Conservation (phyloP, 2,888 invertebrate species). For the Diadegma fenestrale region DNA sequence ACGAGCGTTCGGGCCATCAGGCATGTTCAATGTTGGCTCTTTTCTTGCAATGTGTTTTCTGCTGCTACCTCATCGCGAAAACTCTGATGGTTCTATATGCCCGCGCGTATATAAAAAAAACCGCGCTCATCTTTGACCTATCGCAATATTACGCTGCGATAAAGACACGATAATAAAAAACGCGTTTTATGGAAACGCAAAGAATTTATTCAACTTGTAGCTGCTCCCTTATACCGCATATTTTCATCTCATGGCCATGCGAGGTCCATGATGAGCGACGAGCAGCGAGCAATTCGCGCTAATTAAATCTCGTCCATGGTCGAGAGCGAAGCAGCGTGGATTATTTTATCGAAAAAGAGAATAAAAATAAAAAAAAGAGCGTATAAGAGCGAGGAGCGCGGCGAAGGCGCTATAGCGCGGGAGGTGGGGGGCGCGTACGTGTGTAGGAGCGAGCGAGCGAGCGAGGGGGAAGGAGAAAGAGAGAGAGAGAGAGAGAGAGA, state of each 20-base stretch:
- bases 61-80: conserved; percentile 47
- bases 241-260: neutral
- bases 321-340: conserved; percentile 62
- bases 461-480: conserved; percentile 14
- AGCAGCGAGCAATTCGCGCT: conserved; percentile 41
- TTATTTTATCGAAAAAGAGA: conserved; percentile 27
- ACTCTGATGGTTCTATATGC: no score
- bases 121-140: conserved; percentile 17
- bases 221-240: no score
- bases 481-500: conserved; percentile 52
- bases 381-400: neutral
- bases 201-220: no score
- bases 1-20: conserved; percentile 77
- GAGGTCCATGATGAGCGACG: conserved; percentile 26
- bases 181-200: no score
- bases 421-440: conserved; percentile 5
- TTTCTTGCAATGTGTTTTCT: conserved; percentile 79
- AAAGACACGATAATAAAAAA: no score
- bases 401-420: conserved; percentile 21
- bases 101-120: no score
- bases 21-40: conserved; percentile 78
- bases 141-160: no score
- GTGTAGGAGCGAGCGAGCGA: conserved; percentile 15
- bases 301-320: conserved; percentile 68
- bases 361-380: conserved; percentile 20